Evolutionary conservation across 2,888 invertebrate genomes (phyloP).

Genomic region (Allacma fusca): DNA sequence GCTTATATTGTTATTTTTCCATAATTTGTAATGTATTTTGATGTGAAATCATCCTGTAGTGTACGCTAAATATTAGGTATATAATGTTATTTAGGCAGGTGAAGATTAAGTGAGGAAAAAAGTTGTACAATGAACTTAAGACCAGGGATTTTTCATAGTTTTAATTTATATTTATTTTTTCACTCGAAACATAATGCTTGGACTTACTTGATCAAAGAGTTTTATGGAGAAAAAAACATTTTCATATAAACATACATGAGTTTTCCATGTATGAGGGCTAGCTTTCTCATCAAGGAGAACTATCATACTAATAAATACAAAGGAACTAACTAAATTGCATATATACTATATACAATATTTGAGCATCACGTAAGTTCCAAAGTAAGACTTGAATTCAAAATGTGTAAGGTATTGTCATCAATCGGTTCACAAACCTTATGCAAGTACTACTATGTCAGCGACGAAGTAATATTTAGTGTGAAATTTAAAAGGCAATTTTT

Average conservation of each 20-base stretch:
- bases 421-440: not conserved
- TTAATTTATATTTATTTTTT: slow-evolving; percentile 30
- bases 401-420: not conserved
- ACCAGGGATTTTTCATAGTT: slow-evolving; percentile 21
- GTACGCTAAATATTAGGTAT: not conserved
- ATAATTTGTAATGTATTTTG: too few species aligned
- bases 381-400: not conserved
- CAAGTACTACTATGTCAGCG: not conserved
- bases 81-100: not conserved
- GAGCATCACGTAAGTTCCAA: slow-evolving; percentile 12
- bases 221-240: not conserved
- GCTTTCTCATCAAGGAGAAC: not conserved
- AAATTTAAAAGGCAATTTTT: not conserved
- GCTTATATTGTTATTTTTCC: too few species aligned
- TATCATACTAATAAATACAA: not conserved
- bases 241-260: not conserved
- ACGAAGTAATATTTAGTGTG: slow-evolving; percentile 1
- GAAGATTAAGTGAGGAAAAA: slow-evolving; percentile 4
- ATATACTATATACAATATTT: not conserved
- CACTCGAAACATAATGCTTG: slow-evolving; percentile 15
- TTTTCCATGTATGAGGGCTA: not conserved
- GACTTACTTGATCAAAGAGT: slow-evolving; percentile 16
- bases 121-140: slow-evolving; percentile 27
- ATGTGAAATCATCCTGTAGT: too few species aligned
- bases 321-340: slow-evolving; percentile 9